Conservation (phyloP, 2,113 vertebrate species). For the Bufo bufo region DNA sequence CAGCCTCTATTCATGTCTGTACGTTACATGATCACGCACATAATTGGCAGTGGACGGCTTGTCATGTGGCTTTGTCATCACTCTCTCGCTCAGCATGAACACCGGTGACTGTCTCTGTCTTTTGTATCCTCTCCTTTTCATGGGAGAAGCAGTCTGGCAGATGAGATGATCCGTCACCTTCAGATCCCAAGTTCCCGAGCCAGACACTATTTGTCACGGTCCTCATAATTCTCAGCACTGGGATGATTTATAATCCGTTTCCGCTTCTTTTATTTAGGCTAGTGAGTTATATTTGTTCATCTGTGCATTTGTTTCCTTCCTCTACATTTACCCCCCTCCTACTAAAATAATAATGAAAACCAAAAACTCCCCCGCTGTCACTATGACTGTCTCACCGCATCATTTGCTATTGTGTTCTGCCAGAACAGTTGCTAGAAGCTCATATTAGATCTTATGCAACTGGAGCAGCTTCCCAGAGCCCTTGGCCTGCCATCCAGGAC, state of each 20-base stretch:
- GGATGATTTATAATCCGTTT: slow-evolving; percentile 33
- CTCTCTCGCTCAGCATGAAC: neutral
- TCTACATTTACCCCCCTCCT: neutral
- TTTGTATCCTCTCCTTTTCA: slow-evolving; percentile 2
- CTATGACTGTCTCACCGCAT: slow-evolving; percentile 34
- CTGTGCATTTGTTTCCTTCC: neutral
- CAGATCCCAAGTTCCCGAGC: slow-evolving; percentile 10
- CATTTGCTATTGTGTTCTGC: slow-evolving; percentile 22
- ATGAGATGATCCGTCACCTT: slow-evolving; percentile 20
- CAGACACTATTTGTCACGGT: slow-evolving; percentile 12
- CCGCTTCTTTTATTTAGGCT: slow-evolving; percentile 17
- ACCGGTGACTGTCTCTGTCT: neutral
- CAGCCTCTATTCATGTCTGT: neutral
- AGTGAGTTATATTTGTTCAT: slow-evolving; percentile 30
- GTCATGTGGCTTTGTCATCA: neutral
- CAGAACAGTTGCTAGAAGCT: slow-evolving; percentile 31
- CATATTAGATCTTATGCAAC: slow-evolving; percentile 40
- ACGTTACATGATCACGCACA: neutral
- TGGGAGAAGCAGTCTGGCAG: slow-evolving; percentile 4
- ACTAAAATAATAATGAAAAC: neutral
- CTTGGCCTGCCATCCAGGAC: slow-evolving; percentile 19
- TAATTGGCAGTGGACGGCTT: neutral
- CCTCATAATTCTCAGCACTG: neutral
- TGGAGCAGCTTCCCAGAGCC: slow-evolving; percentile 25
- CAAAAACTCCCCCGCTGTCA: neutral